Evolutionary conservation across 2,888 invertebrate species (phyloP).

Genomic region (Andricus curvator): DNA sequence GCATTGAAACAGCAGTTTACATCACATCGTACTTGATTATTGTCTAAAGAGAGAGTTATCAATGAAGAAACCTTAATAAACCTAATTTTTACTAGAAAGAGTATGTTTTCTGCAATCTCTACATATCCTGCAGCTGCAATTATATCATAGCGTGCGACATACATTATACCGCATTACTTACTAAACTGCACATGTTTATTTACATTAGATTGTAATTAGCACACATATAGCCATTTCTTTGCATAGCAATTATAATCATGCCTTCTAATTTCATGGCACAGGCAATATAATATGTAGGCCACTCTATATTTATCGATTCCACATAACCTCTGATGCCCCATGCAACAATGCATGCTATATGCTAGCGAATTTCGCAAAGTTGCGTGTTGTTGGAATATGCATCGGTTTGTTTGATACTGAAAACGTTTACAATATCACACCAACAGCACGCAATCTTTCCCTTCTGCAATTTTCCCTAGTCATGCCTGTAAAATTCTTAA

Average conservation of each 20-base stretch:
- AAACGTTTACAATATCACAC: neutral
- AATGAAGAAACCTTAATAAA: neutral
- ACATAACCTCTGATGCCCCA: conserved; percentile 1
- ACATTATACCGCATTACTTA: neutral
- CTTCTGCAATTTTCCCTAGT: neutral
- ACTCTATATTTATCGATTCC: neutral
- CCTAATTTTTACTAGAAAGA: neutral
- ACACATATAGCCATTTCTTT: neutral
- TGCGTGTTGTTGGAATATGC: neutral
- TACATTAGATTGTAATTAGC: conserved; percentile 1
- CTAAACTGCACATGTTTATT: neutral
- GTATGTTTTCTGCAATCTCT: neutral
- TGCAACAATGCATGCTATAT: neutral
- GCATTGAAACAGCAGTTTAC: neutral
- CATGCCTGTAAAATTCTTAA: too few relatives aligned
- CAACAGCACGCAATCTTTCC: neutral
- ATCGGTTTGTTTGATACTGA: neutral
- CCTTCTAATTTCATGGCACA: neutral
- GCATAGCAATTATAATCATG: neutral
- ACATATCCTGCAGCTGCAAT: neutral
- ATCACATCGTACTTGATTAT: neutral
- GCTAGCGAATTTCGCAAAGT: neutral
- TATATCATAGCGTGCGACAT: neutral
- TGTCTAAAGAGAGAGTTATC: neutral
- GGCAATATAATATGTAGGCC: neutral